Percentiles rank a stretch among this genome's conserved stretches.
Conservation (phyloP, 2,888 invertebrate species). For the Polyommatus iphigenia region DNA sequence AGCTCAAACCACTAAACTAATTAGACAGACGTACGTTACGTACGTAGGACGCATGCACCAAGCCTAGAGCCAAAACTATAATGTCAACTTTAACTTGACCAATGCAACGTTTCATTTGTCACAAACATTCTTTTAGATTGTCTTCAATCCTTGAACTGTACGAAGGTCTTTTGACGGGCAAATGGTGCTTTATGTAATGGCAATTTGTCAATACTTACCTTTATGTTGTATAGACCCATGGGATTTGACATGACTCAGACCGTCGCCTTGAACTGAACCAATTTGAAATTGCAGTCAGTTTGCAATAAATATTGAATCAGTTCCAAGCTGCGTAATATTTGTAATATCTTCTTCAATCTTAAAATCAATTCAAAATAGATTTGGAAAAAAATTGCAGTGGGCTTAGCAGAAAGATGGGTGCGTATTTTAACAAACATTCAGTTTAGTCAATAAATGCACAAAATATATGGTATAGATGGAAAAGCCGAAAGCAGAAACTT, state of each 20-base stretch:
- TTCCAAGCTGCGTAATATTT: no score
- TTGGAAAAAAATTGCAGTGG: no score
- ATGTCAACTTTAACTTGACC: no score
- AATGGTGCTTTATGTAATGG: slow-evolving; percentile 7
- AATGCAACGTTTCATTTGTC: background rate
- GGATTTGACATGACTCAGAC: background rate
- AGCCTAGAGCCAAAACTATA: background rate
- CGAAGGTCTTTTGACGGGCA: background rate
- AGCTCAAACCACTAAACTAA: background rate
- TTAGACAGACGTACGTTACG: background rate
- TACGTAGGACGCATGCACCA: background rate
- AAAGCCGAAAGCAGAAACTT: no score
- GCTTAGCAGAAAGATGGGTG: no score
- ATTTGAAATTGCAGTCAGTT: background rate
- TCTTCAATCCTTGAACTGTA: slow-evolving; percentile 1
- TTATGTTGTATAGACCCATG: background rate
- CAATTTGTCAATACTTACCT: slow-evolving; percentile 1
- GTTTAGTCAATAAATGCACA: no score
- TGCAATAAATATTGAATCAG: background rate
- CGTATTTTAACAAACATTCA: no score
- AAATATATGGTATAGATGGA: no score
- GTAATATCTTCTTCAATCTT: no score
- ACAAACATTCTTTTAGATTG: background rate
- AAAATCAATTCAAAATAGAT: no score
- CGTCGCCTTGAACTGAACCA: background rate